phyloP scores from a whole-genome alignment of 2,113 vertebrate species.

The Brachirus orientalis region DNA sequence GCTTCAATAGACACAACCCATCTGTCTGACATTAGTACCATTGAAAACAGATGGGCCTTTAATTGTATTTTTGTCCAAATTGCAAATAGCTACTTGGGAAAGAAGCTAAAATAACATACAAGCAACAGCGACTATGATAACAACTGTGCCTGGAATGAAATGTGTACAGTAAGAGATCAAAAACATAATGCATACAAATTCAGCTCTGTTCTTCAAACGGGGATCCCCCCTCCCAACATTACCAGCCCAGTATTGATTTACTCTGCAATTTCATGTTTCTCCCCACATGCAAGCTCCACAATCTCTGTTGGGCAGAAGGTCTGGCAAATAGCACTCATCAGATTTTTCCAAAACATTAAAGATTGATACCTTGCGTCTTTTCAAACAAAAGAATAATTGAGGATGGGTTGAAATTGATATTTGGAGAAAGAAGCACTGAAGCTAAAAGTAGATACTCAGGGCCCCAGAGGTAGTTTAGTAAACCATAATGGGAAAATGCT shows the following conservation, averaged over 20 bases:
- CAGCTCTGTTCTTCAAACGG: constrained; percentile 88
- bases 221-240: constrained; percentile 86
- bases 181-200: constrained; percentile 88
- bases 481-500: constrained; percentile 76
- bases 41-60: constrained; percentile 97
- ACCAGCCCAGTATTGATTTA: constrained; percentile 87
- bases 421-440: constrained; percentile 72
- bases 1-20: constrained; percentile 91
- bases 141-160: constrained; percentile 93
- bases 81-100: constrained; percentile 99
- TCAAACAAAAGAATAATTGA: constrained; percentile 76
- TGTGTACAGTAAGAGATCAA: constrained; percentile 90
- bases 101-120: constrained; percentile 99
- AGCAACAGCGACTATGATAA: constrained; percentile 99
- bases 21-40: constrained; percentile 92
- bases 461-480: constrained; percentile 77
- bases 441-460: constrained; percentile 69
- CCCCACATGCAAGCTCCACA: constrained; percentile 80
- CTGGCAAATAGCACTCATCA: constrained; percentile 78
- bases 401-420: constrained; percentile 76
- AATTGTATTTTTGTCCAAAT: constrained; percentile 99
- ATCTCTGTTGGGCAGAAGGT: constrained; percentile 82
- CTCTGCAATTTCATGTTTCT: constrained; percentile 89
- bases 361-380: constrained; percentile 82
- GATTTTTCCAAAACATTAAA: constrained; percentile 83